Evolutionary conservation across 2,888 invertebrate genomes (phyloP).

Genomic region (Scelioninae gen. 2): DNA sequence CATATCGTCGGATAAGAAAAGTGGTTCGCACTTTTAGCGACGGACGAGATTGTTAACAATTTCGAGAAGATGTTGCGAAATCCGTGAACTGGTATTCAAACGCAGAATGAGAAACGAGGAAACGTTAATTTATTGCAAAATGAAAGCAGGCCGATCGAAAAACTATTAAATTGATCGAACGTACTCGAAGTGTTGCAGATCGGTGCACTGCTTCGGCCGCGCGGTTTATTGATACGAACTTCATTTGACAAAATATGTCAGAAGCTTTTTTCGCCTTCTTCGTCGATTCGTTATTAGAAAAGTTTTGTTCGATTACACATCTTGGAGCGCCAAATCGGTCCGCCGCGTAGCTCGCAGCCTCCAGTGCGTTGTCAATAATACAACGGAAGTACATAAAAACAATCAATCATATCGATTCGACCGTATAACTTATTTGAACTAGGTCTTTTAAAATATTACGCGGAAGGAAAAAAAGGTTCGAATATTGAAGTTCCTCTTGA

Average conservation of each 20-base stretch:
- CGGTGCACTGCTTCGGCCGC: background rate
- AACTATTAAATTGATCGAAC: constrained; percentile 31
- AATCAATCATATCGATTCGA: constrained; percentile 47
- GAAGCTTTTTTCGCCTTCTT: constrained; percentile 40
- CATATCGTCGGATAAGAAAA: too few relatives aligned
- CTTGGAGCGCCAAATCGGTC: constrained; percentile 43
- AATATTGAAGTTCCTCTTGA: constrained; percentile 41
- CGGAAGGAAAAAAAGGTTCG: constrained; percentile 30
- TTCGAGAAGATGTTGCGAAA: too few relatives aligned
- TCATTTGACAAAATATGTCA: constrained; percentile 55
- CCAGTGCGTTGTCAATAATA: constrained; percentile 48
- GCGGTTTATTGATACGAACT: constrained; percentile 42
- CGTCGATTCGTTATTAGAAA: constrained; percentile 53
- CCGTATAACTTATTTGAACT: constrained; percentile 45
- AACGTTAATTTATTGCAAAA: constrained; percentile 23
- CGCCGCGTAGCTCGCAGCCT: constrained; percentile 26
- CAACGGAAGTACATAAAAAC: constrained; percentile 50
- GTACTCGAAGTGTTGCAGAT: constrained; percentile 22
- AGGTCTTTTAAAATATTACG: constrained; percentile 42
- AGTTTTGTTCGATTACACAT: constrained; percentile 53
- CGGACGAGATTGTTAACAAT: too few relatives aligned
- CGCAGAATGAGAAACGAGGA: too few relatives aligned
- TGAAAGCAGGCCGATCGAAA: background rate
- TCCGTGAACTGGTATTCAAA: too few relatives aligned
- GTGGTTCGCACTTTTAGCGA: too few relatives aligned